Percentiles rank a stretch among this genome's conserved stretches.
These are phyloP conservation scores for Helobdella robusta DNA, from an alignment of 2,888 invertebrate species.

Conservation along the genomic window DNA sequence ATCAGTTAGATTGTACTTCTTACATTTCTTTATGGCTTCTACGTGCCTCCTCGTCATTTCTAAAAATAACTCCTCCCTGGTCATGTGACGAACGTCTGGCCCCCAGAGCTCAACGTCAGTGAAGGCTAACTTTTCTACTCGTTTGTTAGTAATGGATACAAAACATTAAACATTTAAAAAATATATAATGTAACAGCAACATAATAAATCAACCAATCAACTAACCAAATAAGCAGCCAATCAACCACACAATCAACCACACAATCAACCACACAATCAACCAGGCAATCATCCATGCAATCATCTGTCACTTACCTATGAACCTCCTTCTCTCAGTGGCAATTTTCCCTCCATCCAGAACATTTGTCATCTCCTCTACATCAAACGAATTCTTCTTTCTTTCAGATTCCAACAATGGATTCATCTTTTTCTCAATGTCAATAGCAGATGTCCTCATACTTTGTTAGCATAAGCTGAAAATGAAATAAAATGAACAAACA, in stretches of 20 bases:
- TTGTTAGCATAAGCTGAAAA: no score
- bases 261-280: no score
- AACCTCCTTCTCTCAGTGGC: constrained; percentile 2
- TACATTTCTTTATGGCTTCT: background rate
- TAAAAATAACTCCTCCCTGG: constrained; percentile 19
- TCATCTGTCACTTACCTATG: no score
- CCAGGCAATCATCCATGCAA: no score
- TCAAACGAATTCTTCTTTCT: constrained; percentile 22
- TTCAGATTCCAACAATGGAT: constrained; percentile 20
- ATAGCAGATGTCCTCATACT: no score
- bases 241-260: no score
- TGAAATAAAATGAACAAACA: no score
- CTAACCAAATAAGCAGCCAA: no score
- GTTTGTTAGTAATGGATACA: background rate
- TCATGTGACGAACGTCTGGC: constrained; percentile 13
- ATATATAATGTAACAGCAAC: background rate
- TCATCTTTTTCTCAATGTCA: no score
- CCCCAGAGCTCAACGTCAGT: constrained; percentile 16
- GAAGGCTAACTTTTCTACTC: constrained; percentile 26
- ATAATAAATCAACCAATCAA: no score
- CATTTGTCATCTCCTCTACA: constrained; percentile 10
- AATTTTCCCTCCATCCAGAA: constrained; percentile 21
- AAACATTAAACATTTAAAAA: background rate
- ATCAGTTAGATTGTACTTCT: constrained; percentile 16
- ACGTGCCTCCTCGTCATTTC: constrained; percentile 23